Conservation (phyloP, 2,888 invertebrate species). For the Athalia rosae region DNA sequence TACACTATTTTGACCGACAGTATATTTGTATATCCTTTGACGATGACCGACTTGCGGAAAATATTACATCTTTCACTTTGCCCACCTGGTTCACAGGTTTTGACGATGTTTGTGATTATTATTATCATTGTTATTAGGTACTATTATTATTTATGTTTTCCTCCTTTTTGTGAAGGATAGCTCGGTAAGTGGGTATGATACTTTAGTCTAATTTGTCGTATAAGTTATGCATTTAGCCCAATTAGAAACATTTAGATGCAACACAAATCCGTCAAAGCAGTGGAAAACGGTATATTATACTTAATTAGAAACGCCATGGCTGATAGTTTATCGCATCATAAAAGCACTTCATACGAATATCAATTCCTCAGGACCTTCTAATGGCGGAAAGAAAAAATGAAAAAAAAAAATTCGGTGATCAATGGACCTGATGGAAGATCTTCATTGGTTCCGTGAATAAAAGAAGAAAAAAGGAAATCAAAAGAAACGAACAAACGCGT, state of each 20-base stretch:
- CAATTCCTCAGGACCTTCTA: neutral
- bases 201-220: conserved; percentile 20
- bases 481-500: too few relatives aligned
- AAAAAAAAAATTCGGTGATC: neutral
- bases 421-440: neutral
- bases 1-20: conserved; percentile 12
- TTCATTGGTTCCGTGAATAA: too few relatives aligned
- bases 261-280: conserved; percentile 11
- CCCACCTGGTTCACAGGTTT: conserved; percentile 28
- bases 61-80: conserved; percentile 26
- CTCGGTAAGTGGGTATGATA: neutral
- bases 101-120: conserved; percentile 4
- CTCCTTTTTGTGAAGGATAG: neutral
- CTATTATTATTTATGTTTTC: neutral
- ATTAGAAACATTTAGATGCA: conserved; percentile 24
- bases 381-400: neutral
- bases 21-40: conserved; percentile 15
- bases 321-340: conserved; percentile 27
- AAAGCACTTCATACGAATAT: conserved; percentile 19
- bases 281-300: neutral
- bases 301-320: conserved; percentile 15
- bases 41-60: conserved; percentile 16
- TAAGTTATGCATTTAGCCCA: conserved; percentile 25
- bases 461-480: too few relatives aligned
- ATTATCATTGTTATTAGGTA: neutral